These are phyloP conservation scores for Philopotamus ludificatus DNA, from an alignment of 1,140 invertebrate genomes.

Conservation along the genomic window DNA sequence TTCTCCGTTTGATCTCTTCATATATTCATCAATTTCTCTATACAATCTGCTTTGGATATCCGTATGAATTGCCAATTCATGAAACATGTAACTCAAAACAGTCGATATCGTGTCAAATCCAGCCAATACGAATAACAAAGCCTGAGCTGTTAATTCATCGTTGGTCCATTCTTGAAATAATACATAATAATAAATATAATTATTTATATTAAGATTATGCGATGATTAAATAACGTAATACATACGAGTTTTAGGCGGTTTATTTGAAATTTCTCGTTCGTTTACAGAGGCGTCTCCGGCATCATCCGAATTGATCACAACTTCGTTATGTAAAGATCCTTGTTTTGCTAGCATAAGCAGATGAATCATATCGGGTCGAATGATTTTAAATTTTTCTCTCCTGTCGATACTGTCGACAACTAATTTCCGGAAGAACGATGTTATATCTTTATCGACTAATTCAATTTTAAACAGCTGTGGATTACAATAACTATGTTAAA, in stretches of 20 bases:
- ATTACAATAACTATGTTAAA: background rate
- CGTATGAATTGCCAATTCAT: slow-evolving; percentile 51
- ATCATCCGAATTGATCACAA: slow-evolving; percentile 44
- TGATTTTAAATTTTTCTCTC: slow-evolving; percentile 52
- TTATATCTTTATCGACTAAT: slow-evolving; percentile 10
- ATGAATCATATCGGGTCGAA: slow-evolving; percentile 57
- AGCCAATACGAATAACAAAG: slow-evolving; percentile 53
- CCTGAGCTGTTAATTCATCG: slow-evolving; percentile 50
- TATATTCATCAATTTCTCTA: slow-evolving; percentile 50
- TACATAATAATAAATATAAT: slow-evolving; percentile 4
- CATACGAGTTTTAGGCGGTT: background rate
- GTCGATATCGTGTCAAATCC: slow-evolving; percentile 59
- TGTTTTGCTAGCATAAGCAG: slow-evolving; percentile 54
- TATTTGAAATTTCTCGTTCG: slow-evolving; percentile 28
- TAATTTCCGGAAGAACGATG: slow-evolving; percentile 45
- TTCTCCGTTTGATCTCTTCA: slow-evolving; percentile 42
- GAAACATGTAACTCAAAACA: slow-evolving; percentile 47
- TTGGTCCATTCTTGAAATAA: slow-evolving; percentile 46
- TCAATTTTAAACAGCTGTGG: slow-evolving; percentile 2
- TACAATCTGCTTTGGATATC: slow-evolving; percentile 53
- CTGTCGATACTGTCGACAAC: slow-evolving; percentile 54
- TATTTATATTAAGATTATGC: background rate
- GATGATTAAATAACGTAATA: background rate
- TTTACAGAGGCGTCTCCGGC: slow-evolving; percentile 53
- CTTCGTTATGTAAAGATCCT: slow-evolving; percentile 33